Conservation (phyloP, 2,797 vertebrate species). For the Staurois parvus region DNA sequence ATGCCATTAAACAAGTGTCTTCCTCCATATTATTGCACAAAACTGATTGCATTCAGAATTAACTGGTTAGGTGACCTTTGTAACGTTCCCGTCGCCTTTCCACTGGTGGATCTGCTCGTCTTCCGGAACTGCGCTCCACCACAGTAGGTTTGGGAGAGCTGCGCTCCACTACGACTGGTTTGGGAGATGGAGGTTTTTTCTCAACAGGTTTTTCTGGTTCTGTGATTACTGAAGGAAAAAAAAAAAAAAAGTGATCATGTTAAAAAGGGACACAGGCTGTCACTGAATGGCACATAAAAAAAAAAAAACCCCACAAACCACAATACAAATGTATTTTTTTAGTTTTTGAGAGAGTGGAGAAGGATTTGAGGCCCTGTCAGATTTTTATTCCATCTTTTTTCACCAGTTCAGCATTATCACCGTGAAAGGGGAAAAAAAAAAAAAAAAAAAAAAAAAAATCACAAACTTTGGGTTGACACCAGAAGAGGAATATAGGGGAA, state of each 20-base stretch:
- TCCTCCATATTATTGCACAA: not conserved
- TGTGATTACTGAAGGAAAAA: constrained; percentile 19
- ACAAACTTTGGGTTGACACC: too few species aligned
- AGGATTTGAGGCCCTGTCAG: too few species aligned
- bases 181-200: constrained; percentile 33
- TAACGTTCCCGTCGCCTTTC: constrained; percentile 48
- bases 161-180: constrained; percentile 31
- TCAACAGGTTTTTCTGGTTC: constrained; percentile 41
- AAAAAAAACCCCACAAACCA: too few species aligned
- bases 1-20: too few species aligned
- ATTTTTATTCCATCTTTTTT: too few species aligned
- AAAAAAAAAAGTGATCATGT: not conserved
- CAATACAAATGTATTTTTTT: too few species aligned
- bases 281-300: not conserved
- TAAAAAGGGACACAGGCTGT: not conserved
- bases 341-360: too few species aligned
- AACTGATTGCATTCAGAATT: not conserved
- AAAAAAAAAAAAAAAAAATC: too few species aligned
- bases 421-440: too few species aligned
- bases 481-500: too few species aligned
- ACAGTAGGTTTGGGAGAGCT: constrained; percentile 30
- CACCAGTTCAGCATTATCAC: too few species aligned
- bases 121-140: constrained; percentile 19
- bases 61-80: constrained; percentile 33
- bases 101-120: constrained; percentile 19